Evolutionary conservation across 2,888 invertebrate genomes (phyloP).

Genomic region (Orthonevra nobilis): DNA sequence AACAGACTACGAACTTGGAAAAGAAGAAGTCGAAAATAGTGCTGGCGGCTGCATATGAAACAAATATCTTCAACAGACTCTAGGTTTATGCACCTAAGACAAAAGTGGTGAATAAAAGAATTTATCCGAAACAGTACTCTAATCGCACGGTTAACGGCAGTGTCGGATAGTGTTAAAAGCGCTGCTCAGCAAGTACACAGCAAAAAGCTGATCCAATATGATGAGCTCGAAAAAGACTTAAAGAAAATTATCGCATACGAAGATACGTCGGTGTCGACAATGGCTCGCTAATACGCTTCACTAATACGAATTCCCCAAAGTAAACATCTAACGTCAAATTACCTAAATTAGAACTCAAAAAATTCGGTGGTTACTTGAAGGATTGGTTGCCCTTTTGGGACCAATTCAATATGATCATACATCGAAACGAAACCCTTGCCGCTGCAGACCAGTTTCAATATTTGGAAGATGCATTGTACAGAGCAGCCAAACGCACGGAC

Average conservation of each 20-base stretch:
- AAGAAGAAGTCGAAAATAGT: no score
- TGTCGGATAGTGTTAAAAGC: slow-evolving; percentile 17
- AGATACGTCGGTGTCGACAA: neutral
- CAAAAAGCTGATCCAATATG: slow-evolving; percentile 12
- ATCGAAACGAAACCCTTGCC: neutral
- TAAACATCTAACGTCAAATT: neutral
- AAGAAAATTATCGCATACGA: slow-evolving; percentile 26
- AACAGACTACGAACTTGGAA: no score
- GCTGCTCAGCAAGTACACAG: slow-evolving; percentile 17
- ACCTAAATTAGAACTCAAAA: no score
- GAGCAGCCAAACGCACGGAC: neutral
- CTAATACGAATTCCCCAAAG: neutral
- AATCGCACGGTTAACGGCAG: slow-evolving; percentile 26
- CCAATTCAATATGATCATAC: neutral
- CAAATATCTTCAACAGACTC: no score
- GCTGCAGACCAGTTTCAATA: no score
- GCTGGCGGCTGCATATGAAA: no score
- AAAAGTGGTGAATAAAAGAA: no score
- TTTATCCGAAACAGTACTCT: no score
- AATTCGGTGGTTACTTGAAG: neutral
- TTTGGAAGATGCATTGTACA: no score
- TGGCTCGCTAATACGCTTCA: neutral
- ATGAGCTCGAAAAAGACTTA: slow-evolving; percentile 15
- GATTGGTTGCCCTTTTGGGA: neutral
- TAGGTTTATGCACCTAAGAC: no score